Evolutionary conservation across 2,113 vertebrate species (phyloP), one percentile per base, ranked within the genome.

Genomic region (Actinemys pallida): DNA sequence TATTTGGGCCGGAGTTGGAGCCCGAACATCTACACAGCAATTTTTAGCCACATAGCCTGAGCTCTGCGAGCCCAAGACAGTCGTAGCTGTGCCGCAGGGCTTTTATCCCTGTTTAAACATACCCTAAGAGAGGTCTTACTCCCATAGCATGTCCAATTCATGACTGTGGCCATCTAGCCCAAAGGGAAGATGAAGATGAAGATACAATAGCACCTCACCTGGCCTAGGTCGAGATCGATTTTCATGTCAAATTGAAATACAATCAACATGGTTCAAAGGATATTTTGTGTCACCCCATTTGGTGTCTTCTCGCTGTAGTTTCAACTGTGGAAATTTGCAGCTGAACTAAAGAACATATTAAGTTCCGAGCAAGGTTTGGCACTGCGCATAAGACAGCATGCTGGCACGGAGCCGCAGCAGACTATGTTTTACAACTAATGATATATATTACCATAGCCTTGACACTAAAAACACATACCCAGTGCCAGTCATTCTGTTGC

Each of bases 391-490:
- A 90, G 93, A 84, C 84, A 95, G 88, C 49, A 39, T 82, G 5
- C 90, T 98, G 97, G 98, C 93, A 57, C 50, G 0, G 1, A 52
- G 95, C 97, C 92, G 39, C 65, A 96, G 92, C 95, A 97, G 97
- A 97, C 95, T 97, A 94, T 97, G 96, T 98, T 98, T 97, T 97
- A 97, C 92, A 96, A 97, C 95, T 94, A 96, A 96, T 97, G 97
- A 96, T 96, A 98, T 96, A 97, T 83, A 97, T 98, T 96, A 94
- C 94, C 94, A 91, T 6, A 97, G 90, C 92, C 97, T 72, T 96
- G 97, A 98, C 97, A 98, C 96, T 84, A 93, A 96, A 98, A 98
- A 98, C 97, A 98, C 79, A 25, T 29, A 96, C 35, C 97, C 81
- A 49, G 83, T 96, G 96, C 97, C 97, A 98, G 93, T 88, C 95